A percentile compares a stretch with the other conserved stretches of the same genome.
Evolutionary conservation across 2,797 vertebrate genomes (phyloP).

Genomic region (Tarsius wallacei): DNA sequence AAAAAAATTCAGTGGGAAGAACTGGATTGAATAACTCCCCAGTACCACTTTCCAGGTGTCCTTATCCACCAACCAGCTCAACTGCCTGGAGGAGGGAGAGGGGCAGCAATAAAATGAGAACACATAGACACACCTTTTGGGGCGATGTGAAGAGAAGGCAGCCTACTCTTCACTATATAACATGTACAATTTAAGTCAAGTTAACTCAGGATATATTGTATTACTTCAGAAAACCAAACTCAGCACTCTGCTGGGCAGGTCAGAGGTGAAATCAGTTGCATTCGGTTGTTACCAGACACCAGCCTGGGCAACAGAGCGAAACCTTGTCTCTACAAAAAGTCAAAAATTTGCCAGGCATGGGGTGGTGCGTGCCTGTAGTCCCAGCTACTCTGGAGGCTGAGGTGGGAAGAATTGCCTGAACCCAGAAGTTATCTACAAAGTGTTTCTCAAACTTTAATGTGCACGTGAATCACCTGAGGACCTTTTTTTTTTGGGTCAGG

Average conservation of each 20-base stretch:
- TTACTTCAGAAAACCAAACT: neutral
- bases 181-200: neutral
- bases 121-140: neutral
- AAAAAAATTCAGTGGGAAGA: neutral
- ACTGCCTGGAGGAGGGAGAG: neutral
- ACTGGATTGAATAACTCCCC: neutral
- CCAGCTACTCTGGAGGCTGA: no score
- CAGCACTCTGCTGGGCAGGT: neutral
- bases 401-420: no score
- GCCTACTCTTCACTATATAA: neutral
- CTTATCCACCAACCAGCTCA: neutral
- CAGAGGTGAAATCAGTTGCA: neutral
- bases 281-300: neutral
- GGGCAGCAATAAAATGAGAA: neutral
- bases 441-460: neutral
- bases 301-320: no score
- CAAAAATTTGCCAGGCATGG: no score
- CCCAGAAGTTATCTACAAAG: no score
- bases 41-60: neutral
- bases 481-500: neutral
- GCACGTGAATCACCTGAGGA: neutral
- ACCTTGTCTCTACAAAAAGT: no score
- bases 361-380: no score
- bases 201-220: no score
- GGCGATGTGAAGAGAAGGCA: neutral